phyloP scores from a whole-genome alignment of 1,140 invertebrate genomes.

The Drosophila funebris region DNA sequence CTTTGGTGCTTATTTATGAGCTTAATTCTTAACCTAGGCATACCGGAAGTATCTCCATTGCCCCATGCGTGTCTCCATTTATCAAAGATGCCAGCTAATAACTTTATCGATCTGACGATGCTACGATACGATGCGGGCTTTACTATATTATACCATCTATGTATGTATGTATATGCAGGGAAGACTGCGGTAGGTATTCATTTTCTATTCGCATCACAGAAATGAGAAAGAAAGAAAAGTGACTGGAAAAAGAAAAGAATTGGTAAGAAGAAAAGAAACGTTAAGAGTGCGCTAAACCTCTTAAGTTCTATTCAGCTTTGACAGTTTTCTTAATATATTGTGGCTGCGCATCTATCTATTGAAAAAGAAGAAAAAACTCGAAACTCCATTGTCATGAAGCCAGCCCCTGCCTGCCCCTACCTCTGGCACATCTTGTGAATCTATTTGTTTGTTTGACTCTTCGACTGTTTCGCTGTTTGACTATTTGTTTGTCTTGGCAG shows the following conservation, averaged over 20 bases:
- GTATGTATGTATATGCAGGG: background rate
- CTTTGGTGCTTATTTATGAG: slow-evolving; percentile 54
- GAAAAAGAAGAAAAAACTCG: slow-evolving; percentile 40
- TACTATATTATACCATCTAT: background rate
- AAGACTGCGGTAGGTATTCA: slow-evolving; percentile 63
- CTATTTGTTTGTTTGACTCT: slow-evolving; percentile 67
- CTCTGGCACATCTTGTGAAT: slow-evolving; percentile 58
- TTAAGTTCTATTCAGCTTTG: slow-evolving; percentile 82
- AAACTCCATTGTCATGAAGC: slow-evolving; percentile 59
- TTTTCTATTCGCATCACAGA: slow-evolving; percentile 19
- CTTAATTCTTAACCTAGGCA: slow-evolving; percentile 7
- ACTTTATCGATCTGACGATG: slow-evolving; percentile 49
- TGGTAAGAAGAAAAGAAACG: slow-evolving; percentile 45
- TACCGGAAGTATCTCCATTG: slow-evolving; percentile 60
- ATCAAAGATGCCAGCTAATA: slow-evolving; percentile 57
- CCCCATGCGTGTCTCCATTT: slow-evolving; percentile 46
- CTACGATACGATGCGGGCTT: slow-evolving; percentile 11
- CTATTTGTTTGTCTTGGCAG: slow-evolving; percentile 17
- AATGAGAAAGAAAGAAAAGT: slow-evolving; percentile 5
- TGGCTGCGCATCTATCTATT: slow-evolving; percentile 59
- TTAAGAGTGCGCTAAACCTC: slow-evolving; percentile 78
- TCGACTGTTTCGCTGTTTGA: slow-evolving; percentile 2
- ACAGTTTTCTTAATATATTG: slow-evolving; percentile 79
- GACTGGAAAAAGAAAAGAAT: slow-evolving; percentile 33
- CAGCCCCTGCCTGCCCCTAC: background rate